A percentile compares a stretch with the other conserved stretches of the same genome.
Conservation (phyloP, 2,888 invertebrate species). For the Plebejus argus region DNA sequence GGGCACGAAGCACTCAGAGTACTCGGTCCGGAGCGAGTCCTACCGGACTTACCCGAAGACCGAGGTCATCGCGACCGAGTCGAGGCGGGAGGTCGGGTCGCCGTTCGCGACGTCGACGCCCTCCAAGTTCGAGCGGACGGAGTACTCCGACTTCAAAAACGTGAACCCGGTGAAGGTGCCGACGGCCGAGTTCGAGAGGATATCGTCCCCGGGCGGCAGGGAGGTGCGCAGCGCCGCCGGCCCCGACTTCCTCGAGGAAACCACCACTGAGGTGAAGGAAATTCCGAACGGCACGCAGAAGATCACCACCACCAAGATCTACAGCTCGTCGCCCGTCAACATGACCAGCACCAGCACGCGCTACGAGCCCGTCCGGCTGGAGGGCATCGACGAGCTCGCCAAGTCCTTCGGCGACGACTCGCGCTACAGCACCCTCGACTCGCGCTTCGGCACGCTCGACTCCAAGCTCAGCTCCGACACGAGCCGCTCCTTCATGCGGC, state of each 20-base stretch:
- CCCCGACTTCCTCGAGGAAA: conserved; percentile 74
- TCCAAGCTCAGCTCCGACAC: conserved; percentile 74
- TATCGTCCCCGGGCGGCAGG: conserved; percentile 70
- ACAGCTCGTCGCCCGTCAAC: conserved; percentile 79
- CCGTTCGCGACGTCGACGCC: conserved; percentile 70
- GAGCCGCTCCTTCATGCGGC: conserved; percentile 75
- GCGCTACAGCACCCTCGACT: conserved; percentile 71
- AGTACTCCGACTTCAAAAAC: conserved; percentile 48
- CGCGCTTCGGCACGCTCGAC: conserved; percentile 70
- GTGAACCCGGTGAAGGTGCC: conserved; percentile 66
- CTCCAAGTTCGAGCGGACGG: conserved; percentile 57
- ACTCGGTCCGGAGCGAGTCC: conserved; percentile 66
- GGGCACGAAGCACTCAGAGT: conserved; percentile 69
- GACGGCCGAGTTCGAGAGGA: conserved; percentile 69
- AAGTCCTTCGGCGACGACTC: conserved; percentile 77
- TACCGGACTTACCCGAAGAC: conserved; percentile 70
- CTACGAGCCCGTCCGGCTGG: conserved; percentile 72
- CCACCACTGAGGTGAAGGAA: conserved; percentile 76
- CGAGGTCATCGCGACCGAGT: conserved; percentile 62
- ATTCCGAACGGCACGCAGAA: conserved; percentile 80
- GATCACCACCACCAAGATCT: conserved; percentile 79
- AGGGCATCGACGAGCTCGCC: conserved; percentile 77
- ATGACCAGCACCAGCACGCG: conserved; percentile 74
- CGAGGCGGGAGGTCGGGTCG: conserved; percentile 63
- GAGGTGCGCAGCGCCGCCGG: conserved; percentile 67